Percentiles rank a stretch among this genome's conserved stretches.
phyloP scores from a whole-genome alignment of 2,797 vertebrate species.

The Sus cebifrons region DNA sequence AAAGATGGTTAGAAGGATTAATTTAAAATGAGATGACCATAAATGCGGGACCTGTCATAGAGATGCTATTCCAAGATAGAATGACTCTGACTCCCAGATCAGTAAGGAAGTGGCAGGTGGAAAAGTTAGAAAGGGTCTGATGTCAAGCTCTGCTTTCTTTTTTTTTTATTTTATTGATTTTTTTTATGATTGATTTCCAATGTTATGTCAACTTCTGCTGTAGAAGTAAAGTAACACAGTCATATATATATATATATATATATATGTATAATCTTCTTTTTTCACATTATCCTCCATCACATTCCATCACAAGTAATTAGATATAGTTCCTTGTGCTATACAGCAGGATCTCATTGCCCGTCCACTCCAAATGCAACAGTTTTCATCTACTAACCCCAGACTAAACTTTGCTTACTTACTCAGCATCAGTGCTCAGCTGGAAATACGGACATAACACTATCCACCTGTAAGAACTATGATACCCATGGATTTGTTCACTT shows the following conservation, averaged over 20 bases:
- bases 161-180: too few species aligned
- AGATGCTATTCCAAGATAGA: neutral
- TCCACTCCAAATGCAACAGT: too few species aligned
- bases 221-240: too few species aligned
- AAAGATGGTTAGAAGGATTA: constrained; percentile 5
- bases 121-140: neutral
- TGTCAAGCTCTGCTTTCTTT: neutral
- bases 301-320: too few species aligned
- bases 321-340: too few species aligned
- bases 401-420: neutral
- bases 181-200: too few species aligned
- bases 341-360: too few species aligned
- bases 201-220: too few species aligned
- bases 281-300: too few species aligned
- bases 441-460: neutral
- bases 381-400: too few species aligned
- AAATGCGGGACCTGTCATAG: neutral
- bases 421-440: neutral
- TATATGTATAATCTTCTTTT: too few species aligned
- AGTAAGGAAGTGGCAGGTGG: neutral
- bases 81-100: neutral
- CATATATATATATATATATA: too few species aligned
- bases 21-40: neutral
- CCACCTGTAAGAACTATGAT: neutral
- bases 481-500: neutral